Evolutionary conservation across 2,113 vertebrate species (phyloP).

Genomic region (Eulemur rufifrons): DNA sequence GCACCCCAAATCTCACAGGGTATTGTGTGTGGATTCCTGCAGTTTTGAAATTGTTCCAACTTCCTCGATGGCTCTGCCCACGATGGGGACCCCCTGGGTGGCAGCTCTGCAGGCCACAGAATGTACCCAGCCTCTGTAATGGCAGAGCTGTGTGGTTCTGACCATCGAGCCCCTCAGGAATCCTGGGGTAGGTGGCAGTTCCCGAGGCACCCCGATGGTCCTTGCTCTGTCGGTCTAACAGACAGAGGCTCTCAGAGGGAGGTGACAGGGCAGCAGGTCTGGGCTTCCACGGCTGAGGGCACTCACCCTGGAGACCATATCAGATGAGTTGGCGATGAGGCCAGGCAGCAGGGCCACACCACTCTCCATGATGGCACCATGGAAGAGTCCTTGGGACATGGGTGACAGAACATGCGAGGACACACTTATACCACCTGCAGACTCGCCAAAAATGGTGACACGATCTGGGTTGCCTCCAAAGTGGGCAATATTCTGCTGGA

Average conservation of each 20-base stretch:
- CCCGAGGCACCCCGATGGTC: too few species aligned
- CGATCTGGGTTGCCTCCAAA: constrained; percentile 88
- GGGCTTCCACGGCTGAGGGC: not conserved
- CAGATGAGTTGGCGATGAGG: constrained; percentile 42
- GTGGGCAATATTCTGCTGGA: constrained; percentile 86
- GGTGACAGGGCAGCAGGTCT: too few species aligned
- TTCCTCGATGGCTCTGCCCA: not conserved
- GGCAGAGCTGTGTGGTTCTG: not conserved
- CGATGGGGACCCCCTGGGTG: fast-evolving
- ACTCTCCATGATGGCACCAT: constrained; percentile 87
- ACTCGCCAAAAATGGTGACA: constrained; percentile 89
- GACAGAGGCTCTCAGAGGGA: not conserved
- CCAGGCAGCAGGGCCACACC: constrained; percentile 79
- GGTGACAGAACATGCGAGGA: constrained; percentile 85
- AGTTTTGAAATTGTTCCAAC: not conserved
- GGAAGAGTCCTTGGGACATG: constrained; percentile 86
- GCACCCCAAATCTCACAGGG: not conserved
- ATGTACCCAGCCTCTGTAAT: not conserved
- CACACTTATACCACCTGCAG: constrained; percentile 85
- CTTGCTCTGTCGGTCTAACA: not conserved
- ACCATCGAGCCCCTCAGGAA: not conserved
- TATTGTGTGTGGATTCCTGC: not conserved
- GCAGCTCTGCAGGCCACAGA: not conserved
- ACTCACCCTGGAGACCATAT: constrained; percentile 41
- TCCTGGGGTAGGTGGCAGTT: not conserved